Evolutionary conservation across 2,888 invertebrate genomes (phyloP).

Genomic region (Brassicogethes aeneus): DNA sequence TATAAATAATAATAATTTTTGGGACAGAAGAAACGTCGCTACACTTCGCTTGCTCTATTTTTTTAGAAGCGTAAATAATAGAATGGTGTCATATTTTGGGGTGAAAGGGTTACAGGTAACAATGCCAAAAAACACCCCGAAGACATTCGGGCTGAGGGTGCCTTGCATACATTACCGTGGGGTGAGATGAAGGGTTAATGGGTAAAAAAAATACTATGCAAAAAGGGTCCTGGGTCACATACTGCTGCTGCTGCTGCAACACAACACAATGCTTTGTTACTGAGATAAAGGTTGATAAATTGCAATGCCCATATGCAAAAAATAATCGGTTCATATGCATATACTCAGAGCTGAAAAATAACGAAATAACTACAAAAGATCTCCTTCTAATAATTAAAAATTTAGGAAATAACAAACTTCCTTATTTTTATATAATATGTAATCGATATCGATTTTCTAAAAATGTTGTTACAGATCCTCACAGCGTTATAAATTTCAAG

Average conservation of each 20-base stretch:
- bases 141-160: conserved; percentile 40
- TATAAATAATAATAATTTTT: conserved; percentile 13
- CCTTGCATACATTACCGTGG: conserved; percentile 39
- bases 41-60: conserved; percentile 43
- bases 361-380: no score
- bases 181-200: conserved; percentile 37
- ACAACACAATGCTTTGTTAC: no score
- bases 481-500: no score
- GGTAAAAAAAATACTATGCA: conserved; percentile 38
- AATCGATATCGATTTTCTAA: no score
- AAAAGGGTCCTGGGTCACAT: conserved; percentile 36
- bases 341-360: no score
- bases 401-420: no score
- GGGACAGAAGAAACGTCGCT: conserved; percentile 38
- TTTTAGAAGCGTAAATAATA: conserved; percentile 37
- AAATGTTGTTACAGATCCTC: no score
- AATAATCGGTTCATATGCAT: no score
- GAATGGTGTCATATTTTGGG: conserved; percentile 42
- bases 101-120: conserved; percentile 40
- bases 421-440: no score
- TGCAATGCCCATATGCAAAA: conserved; percentile 31
- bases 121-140: conserved; percentile 40
- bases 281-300: conserved; percentile 34
- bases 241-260: conserved; percentile 22
- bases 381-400: no score